These are phyloP conservation scores for Protomyctophum bolini DNA, from an alignment of 2,113 vertebrate species.

Conservation along the genomic window DNA sequence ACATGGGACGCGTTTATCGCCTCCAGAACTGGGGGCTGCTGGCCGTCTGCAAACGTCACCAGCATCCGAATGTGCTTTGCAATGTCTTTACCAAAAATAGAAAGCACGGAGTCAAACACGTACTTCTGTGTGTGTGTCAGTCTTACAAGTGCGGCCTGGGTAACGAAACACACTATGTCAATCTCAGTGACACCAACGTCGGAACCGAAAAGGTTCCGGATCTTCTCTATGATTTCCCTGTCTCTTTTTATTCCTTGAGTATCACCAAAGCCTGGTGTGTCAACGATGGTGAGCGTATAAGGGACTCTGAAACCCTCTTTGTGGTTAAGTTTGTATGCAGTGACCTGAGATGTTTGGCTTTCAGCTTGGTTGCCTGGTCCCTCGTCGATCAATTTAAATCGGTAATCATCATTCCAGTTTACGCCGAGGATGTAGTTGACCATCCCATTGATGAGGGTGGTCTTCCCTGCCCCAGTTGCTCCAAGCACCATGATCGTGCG, in stretches of 20 bases:
- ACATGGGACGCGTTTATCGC: conserved; percentile 38
- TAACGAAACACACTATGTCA: conserved; percentile 59
- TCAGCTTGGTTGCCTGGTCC: conserved; percentile 47
- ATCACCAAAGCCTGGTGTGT: conserved; percentile 65
- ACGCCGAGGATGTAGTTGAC: conserved; percentile 63
- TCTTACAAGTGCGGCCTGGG: conserved; percentile 43
- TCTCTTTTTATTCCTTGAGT: conserved; percentile 54
- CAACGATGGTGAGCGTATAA: conserved; percentile 59
- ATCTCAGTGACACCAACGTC: conserved; percentile 29
- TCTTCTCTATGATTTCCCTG: conserved; percentile 28
- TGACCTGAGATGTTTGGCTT: conserved; percentile 56
- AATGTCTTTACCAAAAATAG: conserved; percentile 62
- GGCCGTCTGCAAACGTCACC: conserved; percentile 56
- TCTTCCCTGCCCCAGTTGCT: conserved; percentile 61
- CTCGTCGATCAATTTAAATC: conserved; percentile 55
- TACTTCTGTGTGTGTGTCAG: conserved; percentile 47
- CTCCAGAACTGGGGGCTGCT: conserved; percentile 36
- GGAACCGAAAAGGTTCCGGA: conserved; percentile 40
- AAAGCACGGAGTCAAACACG: conserved; percentile 53
- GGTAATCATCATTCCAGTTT: conserved; percentile 46
- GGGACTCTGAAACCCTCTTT: conserved; percentile 26
- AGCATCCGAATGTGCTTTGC: conserved; percentile 47
- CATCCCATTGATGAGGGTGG: conserved; percentile 57
- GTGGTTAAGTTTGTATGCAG: conserved; percentile 48
- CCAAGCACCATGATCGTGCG: conserved; percentile 58